Evolutionary conservation across 2,888 invertebrate species (phyloP).

Genomic region (Drosophila pseudotakahashii): DNA sequence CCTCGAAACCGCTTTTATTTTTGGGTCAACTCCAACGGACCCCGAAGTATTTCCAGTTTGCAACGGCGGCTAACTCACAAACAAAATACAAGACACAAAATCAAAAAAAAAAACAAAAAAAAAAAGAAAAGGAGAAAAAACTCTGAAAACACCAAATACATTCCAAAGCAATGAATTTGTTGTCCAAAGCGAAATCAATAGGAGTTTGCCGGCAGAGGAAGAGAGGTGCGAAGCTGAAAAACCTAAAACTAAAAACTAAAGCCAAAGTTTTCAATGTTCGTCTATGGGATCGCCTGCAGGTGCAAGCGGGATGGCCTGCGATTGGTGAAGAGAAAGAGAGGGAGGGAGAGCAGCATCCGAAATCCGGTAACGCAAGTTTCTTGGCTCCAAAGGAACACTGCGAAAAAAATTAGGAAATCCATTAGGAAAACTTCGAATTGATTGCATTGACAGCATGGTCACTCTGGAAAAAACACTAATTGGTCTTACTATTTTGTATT

Average conservation of each 20-base stretch:
- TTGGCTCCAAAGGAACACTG: conserved; percentile 51
- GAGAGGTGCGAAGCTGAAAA: conserved; percentile 31
- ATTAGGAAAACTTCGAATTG: background rate
- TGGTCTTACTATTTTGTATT: background rate
- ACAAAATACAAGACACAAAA: conserved; percentile 13
- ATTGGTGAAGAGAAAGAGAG: background rate
- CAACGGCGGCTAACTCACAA: conserved; percentile 27
- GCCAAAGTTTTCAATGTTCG: conserved; percentile 41
- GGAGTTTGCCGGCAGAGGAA: conserved; percentile 30
- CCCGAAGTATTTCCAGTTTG: conserved; percentile 73
- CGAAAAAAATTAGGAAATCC: background rate
- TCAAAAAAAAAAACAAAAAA: background rate
- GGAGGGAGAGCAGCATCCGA: conserved; percentile 63
- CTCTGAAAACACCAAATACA: conserved; percentile 45
- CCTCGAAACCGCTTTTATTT: conserved; percentile 44
- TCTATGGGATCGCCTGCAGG: conserved; percentile 32
- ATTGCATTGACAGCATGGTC: background rate
- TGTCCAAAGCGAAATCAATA: conserved; percentile 73
- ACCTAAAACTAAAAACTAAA: conserved; percentile 32
- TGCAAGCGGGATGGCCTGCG: conserved; percentile 9
- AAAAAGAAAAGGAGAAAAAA: background rate
- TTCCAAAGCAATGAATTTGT: conserved; percentile 69
- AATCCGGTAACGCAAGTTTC: conserved; percentile 80
- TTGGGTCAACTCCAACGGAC: conserved; percentile 63
- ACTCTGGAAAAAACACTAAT: background rate